A percentile compares a stretch with the other conserved stretches of the same genome.
Evolutionary conservation across 1,140 invertebrate species (phyloP).

Genomic region (Apis dorsata): DNA sequence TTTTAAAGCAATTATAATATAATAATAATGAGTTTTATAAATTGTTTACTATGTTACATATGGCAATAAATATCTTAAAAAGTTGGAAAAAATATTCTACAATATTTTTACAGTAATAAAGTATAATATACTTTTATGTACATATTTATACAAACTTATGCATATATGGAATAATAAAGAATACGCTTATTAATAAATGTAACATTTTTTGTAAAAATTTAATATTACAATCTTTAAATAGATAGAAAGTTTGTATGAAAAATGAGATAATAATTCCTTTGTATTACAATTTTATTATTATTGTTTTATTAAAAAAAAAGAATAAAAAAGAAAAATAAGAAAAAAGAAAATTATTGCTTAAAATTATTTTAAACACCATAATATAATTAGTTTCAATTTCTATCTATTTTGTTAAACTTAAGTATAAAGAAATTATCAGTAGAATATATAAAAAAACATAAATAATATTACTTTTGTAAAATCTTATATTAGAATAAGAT

Average conservation of each 20-base stretch:
- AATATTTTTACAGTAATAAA: slow-evolving; percentile 39
- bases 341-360: slow-evolving; percentile 30
- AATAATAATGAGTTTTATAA: slow-evolving; percentile 36
- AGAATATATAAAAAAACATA: background rate
- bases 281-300: slow-evolving; percentile 18
- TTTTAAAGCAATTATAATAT: slow-evolving; percentile 51
- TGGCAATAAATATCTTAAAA: slow-evolving; percentile 55
- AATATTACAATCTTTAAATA: slow-evolving; percentile 32
- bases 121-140: slow-evolving; percentile 41
- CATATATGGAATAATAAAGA: slow-evolving; percentile 44
- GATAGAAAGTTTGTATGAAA: background rate
- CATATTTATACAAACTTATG: slow-evolving; percentile 47
- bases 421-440: background rate
- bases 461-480: slow-evolving; percentile 9
- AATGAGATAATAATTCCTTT: background rate
- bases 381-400: slow-evolving; percentile 1
- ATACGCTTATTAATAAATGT: slow-evolving; percentile 36
- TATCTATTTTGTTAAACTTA: background rate
- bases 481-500: background rate
- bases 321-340: background rate
- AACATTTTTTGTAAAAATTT: slow-evolving; percentile 41
- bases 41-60: slow-evolving; percentile 46
- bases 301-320: slow-evolving; percentile 1
- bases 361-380: slow-evolving; percentile 24
- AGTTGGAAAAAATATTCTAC: slow-evolving; percentile 48